phyloP scores from a whole-genome alignment of 2,113 vertebrate genomes.

The Lycocorax pyrrhopterus region DNA sequence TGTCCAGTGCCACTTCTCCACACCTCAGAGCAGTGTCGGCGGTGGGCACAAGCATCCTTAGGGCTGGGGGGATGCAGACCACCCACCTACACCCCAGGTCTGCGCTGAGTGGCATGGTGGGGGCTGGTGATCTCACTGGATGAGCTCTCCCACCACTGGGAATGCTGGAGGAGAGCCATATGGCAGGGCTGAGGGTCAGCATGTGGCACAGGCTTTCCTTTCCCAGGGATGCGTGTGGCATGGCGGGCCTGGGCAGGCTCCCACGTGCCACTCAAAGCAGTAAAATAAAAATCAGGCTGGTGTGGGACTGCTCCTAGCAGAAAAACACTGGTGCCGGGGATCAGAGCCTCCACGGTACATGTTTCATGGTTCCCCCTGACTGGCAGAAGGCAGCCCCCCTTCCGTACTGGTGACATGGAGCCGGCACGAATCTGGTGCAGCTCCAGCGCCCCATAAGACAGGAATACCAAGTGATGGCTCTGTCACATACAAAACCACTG shows the following conservation, averaged over 20 bases:
- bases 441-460: neutral
- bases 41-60: neutral
- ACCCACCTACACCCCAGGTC: neutral
- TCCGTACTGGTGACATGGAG: neutral
- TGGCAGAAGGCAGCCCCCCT: neutral
- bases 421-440: fast-evolving
- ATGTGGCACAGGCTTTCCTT: neutral
- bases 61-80: neutral
- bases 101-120: too few species aligned
- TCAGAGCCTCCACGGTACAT: fast-evolving
- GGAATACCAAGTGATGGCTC: neutral
- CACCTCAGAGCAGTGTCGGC: neutral
- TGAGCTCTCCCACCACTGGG: neutral
- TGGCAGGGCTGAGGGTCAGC: neutral
- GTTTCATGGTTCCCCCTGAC: neutral
- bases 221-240: neutral
- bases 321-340: neutral
- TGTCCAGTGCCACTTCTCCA: neutral
- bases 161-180: neutral
- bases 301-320: fast-evolving
- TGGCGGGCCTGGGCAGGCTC: neutral
- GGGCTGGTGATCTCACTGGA: neutral
- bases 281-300: neutral
- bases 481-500: neutral
- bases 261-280: neutral